Percentiles rank a stretch among this genome's conserved stretches.
phyloP scores from a whole-genome alignment of 2,797 vertebrate species.

The Sarcophilus harrisii region DNA sequence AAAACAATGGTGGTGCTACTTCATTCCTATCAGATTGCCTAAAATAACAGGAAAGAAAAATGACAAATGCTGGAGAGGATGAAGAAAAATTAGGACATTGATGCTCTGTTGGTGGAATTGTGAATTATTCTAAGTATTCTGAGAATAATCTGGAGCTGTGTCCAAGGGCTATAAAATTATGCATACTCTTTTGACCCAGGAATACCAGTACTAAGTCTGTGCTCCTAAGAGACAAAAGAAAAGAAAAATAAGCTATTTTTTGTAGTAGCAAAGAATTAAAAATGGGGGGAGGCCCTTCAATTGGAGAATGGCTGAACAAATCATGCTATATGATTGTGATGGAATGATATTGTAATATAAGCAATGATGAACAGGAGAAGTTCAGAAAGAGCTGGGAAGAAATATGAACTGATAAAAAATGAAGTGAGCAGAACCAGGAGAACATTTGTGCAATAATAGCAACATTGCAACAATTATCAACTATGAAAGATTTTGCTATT shows the following conservation, averaged over 20 bases:
- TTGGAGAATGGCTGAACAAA: not conserved
- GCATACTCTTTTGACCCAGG: not conserved
- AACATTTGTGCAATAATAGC: not conserved
- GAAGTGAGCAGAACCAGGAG: not conserved
- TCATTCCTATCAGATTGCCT: no score
- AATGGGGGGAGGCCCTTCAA: not conserved
- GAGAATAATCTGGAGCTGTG: no score
- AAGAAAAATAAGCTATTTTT: not conserved
- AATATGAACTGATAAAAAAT: not conserved
- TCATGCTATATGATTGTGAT: not conserved
- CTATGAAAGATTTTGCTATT: not conserved
- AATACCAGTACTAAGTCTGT: not conserved
- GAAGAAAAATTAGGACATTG: no score
- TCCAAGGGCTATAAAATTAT: not conserved
- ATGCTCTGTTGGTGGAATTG: no score
- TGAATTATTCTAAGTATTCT: no score
- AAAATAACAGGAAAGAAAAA: no score
- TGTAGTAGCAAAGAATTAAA: not conserved
- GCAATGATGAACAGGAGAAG: not conserved
- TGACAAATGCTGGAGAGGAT: no score
- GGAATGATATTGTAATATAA: not conserved
- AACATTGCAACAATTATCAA: not conserved
- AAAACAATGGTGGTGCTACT: no score
- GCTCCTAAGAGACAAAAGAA: not conserved
- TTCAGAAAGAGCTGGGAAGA: not conserved